Conservation (phyloP, 2,888 invertebrate genomes). For the Eupithecia exiguata region DNA sequence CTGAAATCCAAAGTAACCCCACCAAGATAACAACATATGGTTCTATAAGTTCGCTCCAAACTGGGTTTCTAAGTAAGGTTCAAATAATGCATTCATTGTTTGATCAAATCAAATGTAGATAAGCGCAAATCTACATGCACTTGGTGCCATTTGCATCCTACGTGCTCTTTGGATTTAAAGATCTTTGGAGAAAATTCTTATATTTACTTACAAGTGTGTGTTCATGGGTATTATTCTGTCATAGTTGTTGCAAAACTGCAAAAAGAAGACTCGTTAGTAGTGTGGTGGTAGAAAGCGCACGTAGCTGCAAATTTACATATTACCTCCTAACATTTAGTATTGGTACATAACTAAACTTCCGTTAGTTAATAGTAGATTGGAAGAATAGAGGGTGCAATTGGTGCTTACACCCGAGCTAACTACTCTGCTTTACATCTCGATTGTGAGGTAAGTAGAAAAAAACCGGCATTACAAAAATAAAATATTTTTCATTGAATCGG, state of each 20-base stretch:
- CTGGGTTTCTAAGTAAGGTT: background rate
- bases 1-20: background rate
- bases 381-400: too few species aligned
- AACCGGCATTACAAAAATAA: too few species aligned
- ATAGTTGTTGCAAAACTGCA: background rate
- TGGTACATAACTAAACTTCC: too few species aligned
- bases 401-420: too few species aligned
- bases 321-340: too few species aligned
- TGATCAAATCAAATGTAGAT: conserved; percentile 6
- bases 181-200: background rate
- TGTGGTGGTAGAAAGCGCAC: too few species aligned
- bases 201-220: background rate
- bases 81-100: background rate
- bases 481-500: too few species aligned
- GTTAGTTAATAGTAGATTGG: too few species aligned
- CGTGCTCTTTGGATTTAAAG: background rate
- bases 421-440: too few species aligned
- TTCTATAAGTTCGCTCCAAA: background rate
- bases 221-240: background rate
- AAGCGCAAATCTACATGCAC: conserved; percentile 7
- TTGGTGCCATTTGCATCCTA: conserved; percentile 3
- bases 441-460: too few species aligned
- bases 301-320: too few species aligned
- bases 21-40: background rate
- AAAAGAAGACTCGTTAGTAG: background rate